These are phyloP conservation scores for Tipula lateralis DNA, from an alignment of 2,888 invertebrate genomes.

Conservation along the genomic window DNA sequence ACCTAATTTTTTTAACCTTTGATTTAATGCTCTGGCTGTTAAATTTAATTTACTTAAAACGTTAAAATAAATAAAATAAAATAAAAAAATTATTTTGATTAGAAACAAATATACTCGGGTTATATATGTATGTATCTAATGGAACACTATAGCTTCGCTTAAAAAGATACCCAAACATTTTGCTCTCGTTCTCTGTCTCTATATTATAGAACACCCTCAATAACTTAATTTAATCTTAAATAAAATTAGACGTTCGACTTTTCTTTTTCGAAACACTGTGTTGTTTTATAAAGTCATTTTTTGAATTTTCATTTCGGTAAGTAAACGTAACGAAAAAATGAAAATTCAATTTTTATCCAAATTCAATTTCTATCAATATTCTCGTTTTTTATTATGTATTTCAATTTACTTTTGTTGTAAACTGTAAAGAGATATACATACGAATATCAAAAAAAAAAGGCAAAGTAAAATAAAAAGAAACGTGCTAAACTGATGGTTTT, in stretches of 20 bases:
- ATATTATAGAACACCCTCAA: not conserved
- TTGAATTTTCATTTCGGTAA: constrained; percentile 1
- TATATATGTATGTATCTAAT: not conserved
- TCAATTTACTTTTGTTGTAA: constrained; percentile 24
- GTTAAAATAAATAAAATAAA: not conserved
- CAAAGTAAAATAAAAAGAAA: not conserved
- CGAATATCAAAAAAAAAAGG: not conserved
- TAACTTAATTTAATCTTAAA: constrained; percentile 19
- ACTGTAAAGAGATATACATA: not conserved
- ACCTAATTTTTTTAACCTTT: constrained; percentile 15
- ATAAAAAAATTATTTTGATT: not conserved
- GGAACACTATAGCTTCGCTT: not conserved
- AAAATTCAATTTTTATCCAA: constrained; percentile 24
- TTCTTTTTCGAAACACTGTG: not conserved
- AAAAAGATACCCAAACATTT: not conserved
- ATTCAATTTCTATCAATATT: constrained; percentile 24
- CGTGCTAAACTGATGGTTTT: constrained; percentile 29
- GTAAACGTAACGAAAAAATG: not conserved
- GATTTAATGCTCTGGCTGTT: constrained; percentile 1
- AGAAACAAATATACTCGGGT: not conserved
- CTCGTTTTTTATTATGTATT: not conserved
- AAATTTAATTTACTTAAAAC: constrained; percentile 11
- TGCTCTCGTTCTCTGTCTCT: too few relatives aligned
- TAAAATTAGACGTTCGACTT: not conserved
- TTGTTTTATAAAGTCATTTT: constrained; percentile 5